Conservation (phyloP, 2,888 invertebrate species). For the Leptothorax acervorum region DNA sequence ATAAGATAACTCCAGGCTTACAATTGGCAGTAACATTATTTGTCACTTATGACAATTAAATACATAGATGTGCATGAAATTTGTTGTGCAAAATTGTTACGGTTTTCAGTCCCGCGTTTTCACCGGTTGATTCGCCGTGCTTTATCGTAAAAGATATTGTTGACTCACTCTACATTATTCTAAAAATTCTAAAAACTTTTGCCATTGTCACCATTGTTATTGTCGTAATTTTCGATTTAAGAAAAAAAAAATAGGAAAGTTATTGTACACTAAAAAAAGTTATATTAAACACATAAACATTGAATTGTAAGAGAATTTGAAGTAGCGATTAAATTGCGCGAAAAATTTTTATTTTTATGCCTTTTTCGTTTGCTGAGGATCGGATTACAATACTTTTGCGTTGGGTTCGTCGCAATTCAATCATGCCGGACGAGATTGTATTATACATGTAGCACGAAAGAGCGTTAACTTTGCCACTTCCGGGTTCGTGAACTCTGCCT, state of each 20-base stretch:
- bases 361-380: not conserved
- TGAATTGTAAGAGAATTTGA: not conserved
- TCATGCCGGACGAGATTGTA: constrained; percentile 18
- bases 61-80: not conserved
- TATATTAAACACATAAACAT: not conserved
- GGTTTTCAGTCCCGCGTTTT: not conserved
- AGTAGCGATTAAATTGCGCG: not conserved
- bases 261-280: not conserved
- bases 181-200: not conserved
- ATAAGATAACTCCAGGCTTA: not conserved
- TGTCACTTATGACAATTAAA: constrained; percentile 17
- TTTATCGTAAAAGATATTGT: not conserved
- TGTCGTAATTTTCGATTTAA: not conserved
- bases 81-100: constrained; percentile 13
- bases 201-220: not conserved
- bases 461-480: constrained; percentile 38
- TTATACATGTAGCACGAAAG: constrained; percentile 1
- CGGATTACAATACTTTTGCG: constrained; percentile 14
- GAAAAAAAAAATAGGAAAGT: not conserved
- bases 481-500: constrained; percentile 55
- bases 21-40: not conserved
- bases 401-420: not conserved
- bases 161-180: not conserved
- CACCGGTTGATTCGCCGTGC: too few relatives aligned
- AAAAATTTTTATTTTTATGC: not conserved